phyloP scores from a whole-genome alignment of 92 coral and sea anemone genomes.

The Umimayanthus kanabou region DNA sequence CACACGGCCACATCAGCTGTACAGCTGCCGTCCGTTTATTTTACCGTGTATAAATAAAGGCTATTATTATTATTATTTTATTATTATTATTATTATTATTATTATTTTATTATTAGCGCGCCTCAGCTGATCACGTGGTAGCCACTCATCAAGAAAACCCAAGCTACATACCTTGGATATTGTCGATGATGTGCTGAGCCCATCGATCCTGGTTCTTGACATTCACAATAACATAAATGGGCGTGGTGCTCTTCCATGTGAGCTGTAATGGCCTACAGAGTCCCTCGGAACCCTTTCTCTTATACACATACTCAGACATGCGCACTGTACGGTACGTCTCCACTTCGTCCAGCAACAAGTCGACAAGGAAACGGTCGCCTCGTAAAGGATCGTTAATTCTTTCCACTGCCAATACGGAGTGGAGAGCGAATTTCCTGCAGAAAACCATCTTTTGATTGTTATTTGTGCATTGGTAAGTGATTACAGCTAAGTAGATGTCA shows the following conservation, averaged over 20 bases:
- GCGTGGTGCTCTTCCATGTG: constrained; percentile 32
- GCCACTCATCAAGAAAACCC: neutral
- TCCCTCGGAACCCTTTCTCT: constrained; percentile 9
- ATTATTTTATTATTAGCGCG: no score
- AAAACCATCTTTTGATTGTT: neutral
- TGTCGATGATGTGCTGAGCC: constrained; percentile 48
- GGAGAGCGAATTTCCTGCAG: constrained; percentile 15
- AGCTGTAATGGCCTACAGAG: constrained; percentile 31
- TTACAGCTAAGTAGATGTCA: no score
- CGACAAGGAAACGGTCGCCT: constrained; percentile 28
- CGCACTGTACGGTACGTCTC: neutral
- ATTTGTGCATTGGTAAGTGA: neutral
- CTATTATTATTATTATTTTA: no score
- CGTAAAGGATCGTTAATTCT: constrained; percentile 12
- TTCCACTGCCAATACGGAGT: constrained; percentile 22
- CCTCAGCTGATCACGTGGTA: no score
- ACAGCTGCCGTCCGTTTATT: no score
- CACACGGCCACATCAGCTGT: no score
- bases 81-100: no score
- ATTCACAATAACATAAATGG: constrained; percentile 39
- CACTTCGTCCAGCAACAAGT: constrained; percentile 26
- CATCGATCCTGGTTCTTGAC: constrained; percentile 41
- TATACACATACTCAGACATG: constrained; percentile 39
- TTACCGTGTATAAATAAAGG: no score
- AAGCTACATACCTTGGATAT: constrained; percentile 28